Conservation (phyloP, 1,140 invertebrate genomes). For the Leptinotarsa lineolata region DNA sequence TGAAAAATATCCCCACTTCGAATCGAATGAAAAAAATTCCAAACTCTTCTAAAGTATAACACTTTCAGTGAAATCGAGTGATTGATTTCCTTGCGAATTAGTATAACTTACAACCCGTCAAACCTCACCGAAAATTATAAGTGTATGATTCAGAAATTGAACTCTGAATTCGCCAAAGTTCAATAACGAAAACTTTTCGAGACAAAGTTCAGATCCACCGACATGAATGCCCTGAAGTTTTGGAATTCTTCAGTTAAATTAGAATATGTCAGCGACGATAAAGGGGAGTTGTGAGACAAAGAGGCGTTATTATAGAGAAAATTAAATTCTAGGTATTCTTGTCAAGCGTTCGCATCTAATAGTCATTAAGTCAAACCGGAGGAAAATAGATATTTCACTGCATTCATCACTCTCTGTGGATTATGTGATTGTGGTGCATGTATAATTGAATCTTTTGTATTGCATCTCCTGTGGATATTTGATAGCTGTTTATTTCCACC, state of each 20-base stretch:
- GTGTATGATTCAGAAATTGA: too few species aligned
- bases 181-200: background rate
- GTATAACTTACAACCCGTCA: too few species aligned
- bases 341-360: background rate
- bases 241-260: background rate
- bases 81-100: too few species aligned
- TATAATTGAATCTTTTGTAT: too few species aligned
- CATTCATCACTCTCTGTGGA: background rate
- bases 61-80: too few species aligned
- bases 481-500: too few species aligned
- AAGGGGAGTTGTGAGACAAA: background rate
- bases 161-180: background rate
- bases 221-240: background rate
- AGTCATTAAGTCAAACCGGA: background rate
- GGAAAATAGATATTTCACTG: background rate
- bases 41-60: too few species aligned
- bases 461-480: too few species aligned
- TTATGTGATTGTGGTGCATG: too few species aligned
- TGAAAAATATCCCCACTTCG: too few species aligned
- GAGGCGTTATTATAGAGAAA: background rate
- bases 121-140: too few species aligned
- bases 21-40: too few species aligned
- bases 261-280: background rate
- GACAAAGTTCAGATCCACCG: background rate
- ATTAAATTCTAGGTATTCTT: background rate